A percentile compares a stretch with the other conserved stretches of the same genome.
These are phyloP conservation scores for Homarus gammarus DNA, from an alignment of 2,888 invertebrate genomes.

Conservation along the genomic window DNA sequence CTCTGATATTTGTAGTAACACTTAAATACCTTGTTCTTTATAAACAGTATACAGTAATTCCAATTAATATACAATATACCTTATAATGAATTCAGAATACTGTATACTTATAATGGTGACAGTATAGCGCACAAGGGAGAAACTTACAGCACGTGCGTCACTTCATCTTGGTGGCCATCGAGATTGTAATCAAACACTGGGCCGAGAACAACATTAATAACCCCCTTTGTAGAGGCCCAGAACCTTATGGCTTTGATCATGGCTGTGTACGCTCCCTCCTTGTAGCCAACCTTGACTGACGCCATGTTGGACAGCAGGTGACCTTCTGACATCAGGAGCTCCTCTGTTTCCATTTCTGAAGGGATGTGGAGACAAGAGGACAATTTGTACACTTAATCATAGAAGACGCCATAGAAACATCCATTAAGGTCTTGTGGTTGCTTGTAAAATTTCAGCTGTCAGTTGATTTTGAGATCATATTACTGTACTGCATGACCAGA, in stretches of 20 bases:
- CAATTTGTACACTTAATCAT: no score
- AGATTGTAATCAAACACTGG: constrained; percentile 73
- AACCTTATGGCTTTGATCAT: constrained; percentile 52
- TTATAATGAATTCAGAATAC: background rate
- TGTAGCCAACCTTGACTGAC: constrained; percentile 55
- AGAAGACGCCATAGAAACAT: no score
- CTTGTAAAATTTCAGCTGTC: no score
- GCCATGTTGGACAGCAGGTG: constrained; percentile 67
- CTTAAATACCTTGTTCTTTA: no score
- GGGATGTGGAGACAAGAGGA: no score
- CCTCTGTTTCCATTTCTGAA: constrained; percentile 58
- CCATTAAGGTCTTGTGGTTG: no score
- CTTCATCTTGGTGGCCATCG: constrained; percentile 63
- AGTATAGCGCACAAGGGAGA: no score
- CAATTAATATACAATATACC: no score
- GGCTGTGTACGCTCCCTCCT: constrained; percentile 28
- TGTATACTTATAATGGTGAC: background rate
- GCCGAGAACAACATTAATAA: constrained; percentile 69
- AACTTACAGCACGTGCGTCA: constrained; percentile 51
- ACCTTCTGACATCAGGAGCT: constrained; percentile 61
- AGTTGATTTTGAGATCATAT: no score
- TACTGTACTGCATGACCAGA: no score
- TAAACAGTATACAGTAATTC: no score
- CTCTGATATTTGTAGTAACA: no score
- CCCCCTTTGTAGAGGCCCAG: constrained; percentile 21